phyloP scores from a whole-genome alignment of 2,113 vertebrate genomes.

The Pogonocichla stellata region DNA sequence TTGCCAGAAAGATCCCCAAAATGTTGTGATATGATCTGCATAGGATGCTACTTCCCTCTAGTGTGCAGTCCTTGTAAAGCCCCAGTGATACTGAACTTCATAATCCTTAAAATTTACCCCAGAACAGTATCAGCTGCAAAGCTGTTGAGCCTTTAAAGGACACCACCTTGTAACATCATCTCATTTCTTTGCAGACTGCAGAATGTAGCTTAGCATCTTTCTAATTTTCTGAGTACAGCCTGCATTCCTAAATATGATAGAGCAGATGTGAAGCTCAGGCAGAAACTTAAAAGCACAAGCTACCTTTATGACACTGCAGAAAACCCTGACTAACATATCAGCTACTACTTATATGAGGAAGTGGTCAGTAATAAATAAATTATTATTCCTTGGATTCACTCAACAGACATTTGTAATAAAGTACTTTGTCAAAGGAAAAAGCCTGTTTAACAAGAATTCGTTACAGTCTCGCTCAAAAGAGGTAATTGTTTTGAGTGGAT shows the following conservation, averaged over 20 bases:
- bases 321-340: neutral
- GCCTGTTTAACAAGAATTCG: neutral
- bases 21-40: neutral
- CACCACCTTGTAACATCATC: neutral
- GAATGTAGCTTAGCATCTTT: neutral
- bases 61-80: conserved; percentile 1
- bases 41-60: conserved; percentile 1
- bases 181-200: neutral
- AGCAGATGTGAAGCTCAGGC: neutral
- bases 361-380: neutral
- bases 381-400: neutral
- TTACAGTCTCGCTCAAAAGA: neutral
- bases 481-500: neutral
- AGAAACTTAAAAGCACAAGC: neutral
- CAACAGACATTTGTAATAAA: neutral
- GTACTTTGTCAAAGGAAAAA: neutral
- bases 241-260: neutral
- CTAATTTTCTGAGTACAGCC: neutral
- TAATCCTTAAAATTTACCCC: neutral
- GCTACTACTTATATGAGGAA: neutral
- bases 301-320: neutral
- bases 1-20: neutral
- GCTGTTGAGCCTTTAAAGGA: neutral
- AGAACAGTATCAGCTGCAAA: neutral
- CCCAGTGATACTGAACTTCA: neutral